Conservation (phyloP, 2,113 vertebrate species). For the Myrmecophaga tridactyla region DNA sequence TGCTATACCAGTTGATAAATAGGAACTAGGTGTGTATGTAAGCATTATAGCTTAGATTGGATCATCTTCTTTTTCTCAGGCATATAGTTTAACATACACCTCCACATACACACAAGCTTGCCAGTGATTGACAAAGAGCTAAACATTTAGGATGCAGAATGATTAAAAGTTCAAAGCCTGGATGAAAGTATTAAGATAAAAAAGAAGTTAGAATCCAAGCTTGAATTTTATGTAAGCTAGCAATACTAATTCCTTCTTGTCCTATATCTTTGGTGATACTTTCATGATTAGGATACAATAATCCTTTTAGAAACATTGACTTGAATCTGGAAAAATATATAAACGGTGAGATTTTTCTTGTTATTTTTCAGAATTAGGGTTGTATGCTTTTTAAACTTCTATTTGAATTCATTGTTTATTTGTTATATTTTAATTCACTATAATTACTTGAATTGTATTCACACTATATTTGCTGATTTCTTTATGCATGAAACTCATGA, state of each 20-base stretch:
- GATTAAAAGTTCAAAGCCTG: conserved; percentile 5
- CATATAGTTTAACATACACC: not conserved
- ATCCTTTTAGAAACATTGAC: conserved; percentile 18
- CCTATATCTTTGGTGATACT: not conserved
- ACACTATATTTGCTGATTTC: too few species aligned
- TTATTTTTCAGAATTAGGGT: conserved; percentile 29
- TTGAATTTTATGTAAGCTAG: not conserved
- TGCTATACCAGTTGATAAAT: not conserved
- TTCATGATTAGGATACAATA: not conserved
- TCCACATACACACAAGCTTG: not conserved
- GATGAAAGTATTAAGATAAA: not conserved
- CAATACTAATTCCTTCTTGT: not conserved
- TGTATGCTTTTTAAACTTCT: not conserved
- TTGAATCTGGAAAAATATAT: not conserved
- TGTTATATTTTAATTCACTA: too few species aligned
- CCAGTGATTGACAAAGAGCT: not conserved
- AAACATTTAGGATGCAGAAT: not conserved
- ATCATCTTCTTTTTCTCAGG: not conserved
- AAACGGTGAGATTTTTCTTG: not conserved
- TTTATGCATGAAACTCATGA: too few species aligned
- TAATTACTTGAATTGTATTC: too few species aligned
- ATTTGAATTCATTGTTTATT: not conserved
- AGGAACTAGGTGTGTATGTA: not conserved
- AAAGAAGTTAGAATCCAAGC: not conserved
- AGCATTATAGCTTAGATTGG: not conserved